Conservation (phyloP, 2,113 vertebrate species). For the Microcebus lehilahytsara region DNA sequence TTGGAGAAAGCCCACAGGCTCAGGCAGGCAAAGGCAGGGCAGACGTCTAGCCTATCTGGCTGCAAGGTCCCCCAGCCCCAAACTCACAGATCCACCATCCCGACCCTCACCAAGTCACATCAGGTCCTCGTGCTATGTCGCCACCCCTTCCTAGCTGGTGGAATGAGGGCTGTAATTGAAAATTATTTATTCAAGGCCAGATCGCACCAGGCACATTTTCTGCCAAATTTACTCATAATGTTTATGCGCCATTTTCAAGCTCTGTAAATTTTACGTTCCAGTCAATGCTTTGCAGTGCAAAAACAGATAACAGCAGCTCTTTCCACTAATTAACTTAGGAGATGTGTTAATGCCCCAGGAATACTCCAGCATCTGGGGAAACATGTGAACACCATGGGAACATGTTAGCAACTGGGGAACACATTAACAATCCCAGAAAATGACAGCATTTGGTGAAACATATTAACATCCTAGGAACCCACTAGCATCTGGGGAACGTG, state of each 20-base stretch:
- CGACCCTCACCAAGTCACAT: background rate
- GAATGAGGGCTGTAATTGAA: constrained; percentile 80
- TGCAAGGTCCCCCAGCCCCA: background rate
- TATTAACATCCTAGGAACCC: background rate
- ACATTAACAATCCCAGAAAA: constrained; percentile 17
- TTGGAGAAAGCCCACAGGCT: background rate
- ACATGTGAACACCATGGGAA: constrained; percentile 37
- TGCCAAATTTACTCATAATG: constrained; percentile 87
- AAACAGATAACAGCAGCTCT: constrained; percentile 80
- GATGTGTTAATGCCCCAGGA: constrained; percentile 78
- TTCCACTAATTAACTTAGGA: constrained; percentile 83
- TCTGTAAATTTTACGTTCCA: constrained; percentile 87
- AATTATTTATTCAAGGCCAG: constrained; percentile 87
- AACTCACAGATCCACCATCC: background rate
- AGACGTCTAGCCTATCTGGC: accelerated
- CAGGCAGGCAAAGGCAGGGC: background rate
- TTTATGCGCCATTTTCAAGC: constrained; percentile 87
- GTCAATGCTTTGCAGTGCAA: constrained; percentile 78
- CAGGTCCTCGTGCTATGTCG: accelerated
- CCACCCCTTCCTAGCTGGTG: background rate
- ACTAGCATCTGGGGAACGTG: background rate
- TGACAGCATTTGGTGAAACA: constrained; percentile 32
- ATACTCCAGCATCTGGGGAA: constrained; percentile 68
- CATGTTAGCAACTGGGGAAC: constrained; percentile 35
- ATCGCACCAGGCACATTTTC: constrained; percentile 84